Base-by-base conservation (phyloP, 2,888 invertebrate species). In the Charanyca ferruginea region DNA sequence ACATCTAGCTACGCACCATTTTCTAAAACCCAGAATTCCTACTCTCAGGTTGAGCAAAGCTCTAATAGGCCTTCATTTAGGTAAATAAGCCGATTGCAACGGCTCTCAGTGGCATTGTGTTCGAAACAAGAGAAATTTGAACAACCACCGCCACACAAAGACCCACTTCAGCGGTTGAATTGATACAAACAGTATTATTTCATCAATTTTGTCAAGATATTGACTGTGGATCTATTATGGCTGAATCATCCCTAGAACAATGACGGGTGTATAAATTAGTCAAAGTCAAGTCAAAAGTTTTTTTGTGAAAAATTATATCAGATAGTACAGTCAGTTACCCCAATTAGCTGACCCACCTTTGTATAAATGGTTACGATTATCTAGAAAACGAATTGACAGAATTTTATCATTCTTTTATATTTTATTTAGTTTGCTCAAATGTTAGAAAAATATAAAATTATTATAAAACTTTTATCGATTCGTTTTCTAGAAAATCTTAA, bases 171-270 rank as follows among this genome's bases (percentile, higher is more conserved):
- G 45, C 32, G 49, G 71, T 60, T 68, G 47, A 63, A 73, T 77
- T 69, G 68, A 72, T 71, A 70, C 75, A 55, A 54, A 67, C 41
- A 63, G 47, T 64, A 72, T 52, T 42, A 73, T 72, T 62, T 71
- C 66, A 18, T 38, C 25, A 28, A 62, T 66, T 44, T 28, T 49
- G 42, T 57, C 16, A 45, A 23, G 25, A 28, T 35, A 28, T 61
- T 68, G 8, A 42, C 41, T 38, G 1, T 28, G 11, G 25, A 16
- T 16, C 38, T 16, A 11, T 60, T 48, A 42, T 42, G 32, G 22
- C 4, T 2, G 5, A 28, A 28, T 28, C 28, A 28, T 5, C 28
- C 6, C 28, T 28, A 5, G 6, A n/a, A 7, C 11, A 11, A 16
- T 45, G 16, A 16, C 7, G 5, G 11, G 7, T 20, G 16, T 28